phyloP scores from a whole-genome alignment of 2,797 vertebrate species.

The Otolemur crassicaudatus region DNA sequence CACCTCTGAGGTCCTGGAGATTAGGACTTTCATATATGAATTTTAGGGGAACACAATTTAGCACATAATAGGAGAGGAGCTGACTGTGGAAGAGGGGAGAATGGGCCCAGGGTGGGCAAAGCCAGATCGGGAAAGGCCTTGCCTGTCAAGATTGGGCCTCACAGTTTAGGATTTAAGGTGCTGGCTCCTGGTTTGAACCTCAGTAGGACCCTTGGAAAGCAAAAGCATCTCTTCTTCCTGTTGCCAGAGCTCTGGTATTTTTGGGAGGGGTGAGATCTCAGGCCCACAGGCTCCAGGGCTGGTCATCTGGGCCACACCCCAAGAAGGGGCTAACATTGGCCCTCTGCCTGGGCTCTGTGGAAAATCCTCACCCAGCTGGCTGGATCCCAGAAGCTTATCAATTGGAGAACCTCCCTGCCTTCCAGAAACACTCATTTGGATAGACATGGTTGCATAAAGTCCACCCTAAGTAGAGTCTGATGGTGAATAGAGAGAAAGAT shows the following conservation, averaged over 20 bases:
- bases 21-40: neutral
- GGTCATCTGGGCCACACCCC: neutral
- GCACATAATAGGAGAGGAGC: neutral
- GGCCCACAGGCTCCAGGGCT: neutral
- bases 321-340: neutral
- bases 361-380: neutral
- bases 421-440: conserved; percentile 26
- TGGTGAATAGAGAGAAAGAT: rapidly evolving
- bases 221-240: neutral
- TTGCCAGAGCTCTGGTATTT: neutral
- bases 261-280: neutral
- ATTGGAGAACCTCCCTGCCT: conserved; percentile 37
- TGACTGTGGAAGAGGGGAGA: neutral
- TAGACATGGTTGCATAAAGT: neutral
- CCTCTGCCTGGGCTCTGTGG: neutral
- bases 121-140: neutral
- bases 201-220: neutral
- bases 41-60: neutral
- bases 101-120: neutral
- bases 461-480: neutral
- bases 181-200: neutral
- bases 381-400: neutral
- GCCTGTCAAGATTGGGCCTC: neutral
- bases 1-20: neutral
- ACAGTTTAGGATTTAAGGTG: no score